These are phyloP conservation scores for Meteorus cinctellus DNA, from an alignment of 2,888 invertebrate genomes.

Conservation along the genomic window DNA sequence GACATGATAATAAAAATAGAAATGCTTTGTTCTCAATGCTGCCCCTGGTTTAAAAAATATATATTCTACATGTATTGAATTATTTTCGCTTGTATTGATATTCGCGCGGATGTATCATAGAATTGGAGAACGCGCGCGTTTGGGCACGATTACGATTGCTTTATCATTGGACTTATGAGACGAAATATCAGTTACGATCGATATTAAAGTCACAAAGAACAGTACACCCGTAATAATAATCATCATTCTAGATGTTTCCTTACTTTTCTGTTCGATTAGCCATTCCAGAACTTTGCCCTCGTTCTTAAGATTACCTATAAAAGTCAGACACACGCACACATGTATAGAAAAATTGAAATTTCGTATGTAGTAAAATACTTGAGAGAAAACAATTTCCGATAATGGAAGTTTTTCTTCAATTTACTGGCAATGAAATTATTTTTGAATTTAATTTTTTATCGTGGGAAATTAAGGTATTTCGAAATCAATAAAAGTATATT, in stretches of 20 bases:
- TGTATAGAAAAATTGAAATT: constrained; percentile 51
- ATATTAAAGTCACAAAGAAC: constrained; percentile 73
- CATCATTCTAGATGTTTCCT: constrained; percentile 77
- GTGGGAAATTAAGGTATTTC: not conserved
- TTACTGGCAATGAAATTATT: no score
- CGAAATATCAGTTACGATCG: constrained; percentile 69
- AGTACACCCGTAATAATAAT: constrained; percentile 73
- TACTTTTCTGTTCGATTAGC: constrained; percentile 97
- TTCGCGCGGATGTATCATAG: constrained; percentile 46
- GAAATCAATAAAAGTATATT: not conserved
- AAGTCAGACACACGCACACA: constrained; percentile 64
- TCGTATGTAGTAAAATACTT: constrained; percentile 31
- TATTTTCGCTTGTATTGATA: not conserved
- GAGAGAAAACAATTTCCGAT: constrained; percentile 13
- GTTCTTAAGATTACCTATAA: constrained; percentile 94
- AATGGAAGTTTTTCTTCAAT: not conserved
- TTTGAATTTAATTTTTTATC: not conserved
- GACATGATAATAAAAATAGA: not conserved
- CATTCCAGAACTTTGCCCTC: constrained; percentile 96
- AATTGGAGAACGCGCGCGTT: constrained; percentile 60
- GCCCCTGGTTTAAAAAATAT: constrained; percentile 18
- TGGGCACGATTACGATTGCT: constrained; percentile 68
- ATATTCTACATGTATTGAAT: not conserved
- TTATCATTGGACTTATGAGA: constrained; percentile 67
- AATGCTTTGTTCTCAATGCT: constrained; percentile 7